phyloP scores from a whole-genome alignment of 2,888 invertebrate species.

The Diogma glabrata region DNA sequence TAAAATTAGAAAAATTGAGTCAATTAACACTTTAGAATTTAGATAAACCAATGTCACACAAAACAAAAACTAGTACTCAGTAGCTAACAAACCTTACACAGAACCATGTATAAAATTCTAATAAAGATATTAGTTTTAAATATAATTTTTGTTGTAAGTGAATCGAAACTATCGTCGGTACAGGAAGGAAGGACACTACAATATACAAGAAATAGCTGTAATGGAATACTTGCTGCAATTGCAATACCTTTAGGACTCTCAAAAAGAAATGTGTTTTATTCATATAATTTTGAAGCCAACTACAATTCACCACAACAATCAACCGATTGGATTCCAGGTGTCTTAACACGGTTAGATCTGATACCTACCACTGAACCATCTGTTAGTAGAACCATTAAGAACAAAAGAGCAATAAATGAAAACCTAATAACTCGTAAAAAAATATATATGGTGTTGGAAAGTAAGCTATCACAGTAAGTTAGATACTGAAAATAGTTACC shows the following conservation, averaged over 20 bases:
- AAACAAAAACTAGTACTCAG: too few relatives aligned
- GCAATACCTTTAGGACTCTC: constrained; percentile 58
- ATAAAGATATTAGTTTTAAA: too few relatives aligned
- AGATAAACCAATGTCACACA: too few relatives aligned
- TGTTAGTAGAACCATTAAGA: background rate
- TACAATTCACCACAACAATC: constrained; percentile 50
- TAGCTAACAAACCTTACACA: too few relatives aligned
- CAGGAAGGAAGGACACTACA: too few relatives aligned
- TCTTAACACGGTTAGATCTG: constrained; percentile 31
- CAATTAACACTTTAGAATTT: too few relatives aligned
- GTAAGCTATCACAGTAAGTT: constrained; percentile 41
- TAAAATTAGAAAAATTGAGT: too few relatives aligned
- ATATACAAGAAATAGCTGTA: background rate
- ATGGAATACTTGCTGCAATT: constrained; percentile 47
- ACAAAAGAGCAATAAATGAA: background rate
- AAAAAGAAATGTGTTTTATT: constrained; percentile 55
- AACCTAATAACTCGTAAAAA: constrained; percentile 33
- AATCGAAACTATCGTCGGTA: too few relatives aligned
- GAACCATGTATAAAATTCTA: too few relatives aligned
- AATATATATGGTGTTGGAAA: constrained; percentile 43
- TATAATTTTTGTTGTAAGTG: too few relatives aligned
- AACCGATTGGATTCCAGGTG: constrained; percentile 43
- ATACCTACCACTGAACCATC: background rate
- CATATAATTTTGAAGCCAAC: constrained; percentile 62
- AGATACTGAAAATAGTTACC: too few relatives aligned